Evolutionary conservation across 2,888 invertebrate species (phyloP).

Genomic region (Pardosa pseudoannulata): DNA sequence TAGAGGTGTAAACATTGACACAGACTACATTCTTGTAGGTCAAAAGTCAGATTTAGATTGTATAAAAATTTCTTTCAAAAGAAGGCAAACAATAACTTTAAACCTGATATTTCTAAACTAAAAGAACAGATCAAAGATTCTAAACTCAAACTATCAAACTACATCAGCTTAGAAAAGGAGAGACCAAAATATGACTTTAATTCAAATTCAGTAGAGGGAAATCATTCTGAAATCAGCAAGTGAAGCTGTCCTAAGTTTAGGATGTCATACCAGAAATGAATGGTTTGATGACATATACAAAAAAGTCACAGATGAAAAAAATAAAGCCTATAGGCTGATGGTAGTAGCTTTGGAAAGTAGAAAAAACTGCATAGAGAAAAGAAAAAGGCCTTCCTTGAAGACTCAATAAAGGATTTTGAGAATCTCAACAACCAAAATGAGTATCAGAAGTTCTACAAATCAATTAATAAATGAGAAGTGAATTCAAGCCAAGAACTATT

Average conservation of each 20-base stretch:
- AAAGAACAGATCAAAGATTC: neutral
- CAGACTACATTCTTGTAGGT: slow-evolving; percentile 19
- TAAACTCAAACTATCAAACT: neutral
- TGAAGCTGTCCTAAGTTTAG: neutral
- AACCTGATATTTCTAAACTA: neutral
- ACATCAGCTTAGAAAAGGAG: neutral
- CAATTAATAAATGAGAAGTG: slow-evolving; percentile 15
- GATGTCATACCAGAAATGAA: too few relatives aligned
- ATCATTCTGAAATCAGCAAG: slow-evolving; percentile 11
- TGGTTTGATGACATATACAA: neutral
- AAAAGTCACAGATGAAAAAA: slow-evolving; percentile 18
- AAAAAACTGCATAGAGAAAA: neutral
- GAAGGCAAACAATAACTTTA: too few relatives aligned
- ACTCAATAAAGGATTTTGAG: neutral
- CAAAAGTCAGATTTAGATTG: too few relatives aligned
- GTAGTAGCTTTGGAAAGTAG: slow-evolving; percentile 12
- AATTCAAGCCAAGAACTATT: slow-evolving; percentile 36
- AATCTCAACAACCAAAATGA: too few relatives aligned
- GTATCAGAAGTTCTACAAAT: too few relatives aligned
- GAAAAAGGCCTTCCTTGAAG: neutral
- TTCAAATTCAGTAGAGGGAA: neutral
- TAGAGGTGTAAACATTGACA: slow-evolving; percentile 21
- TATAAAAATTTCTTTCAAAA: too few relatives aligned
- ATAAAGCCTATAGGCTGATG: slow-evolving; percentile 4
- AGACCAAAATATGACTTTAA: slow-evolving; percentile 9